Evolutionary conservation across 2,888 invertebrate genomes (phyloP).

Genomic region (Hylaea fasciaria): DNA sequence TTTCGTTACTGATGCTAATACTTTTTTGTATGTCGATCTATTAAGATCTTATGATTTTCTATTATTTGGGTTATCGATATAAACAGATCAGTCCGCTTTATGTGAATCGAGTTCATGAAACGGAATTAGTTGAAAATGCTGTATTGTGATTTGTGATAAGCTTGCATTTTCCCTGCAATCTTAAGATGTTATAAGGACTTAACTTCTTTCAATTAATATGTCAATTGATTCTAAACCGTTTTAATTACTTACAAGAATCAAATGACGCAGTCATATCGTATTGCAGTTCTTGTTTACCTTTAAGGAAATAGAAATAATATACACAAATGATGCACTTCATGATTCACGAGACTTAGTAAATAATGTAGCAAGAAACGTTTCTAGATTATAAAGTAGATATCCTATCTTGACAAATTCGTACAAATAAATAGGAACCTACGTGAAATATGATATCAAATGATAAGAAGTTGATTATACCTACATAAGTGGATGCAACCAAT

Average conservation of each 20-base stretch:
- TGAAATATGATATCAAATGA: constrained; percentile 26
- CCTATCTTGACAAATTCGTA: constrained; percentile 8
- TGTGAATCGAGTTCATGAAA: too few species aligned
- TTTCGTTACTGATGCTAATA: too few species aligned
- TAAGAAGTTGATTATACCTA: constrained; percentile 27
- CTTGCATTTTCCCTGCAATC: too few species aligned
- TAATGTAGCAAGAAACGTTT: constrained; percentile 18
- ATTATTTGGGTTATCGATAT: too few species aligned
- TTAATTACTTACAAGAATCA: constrained; percentile 2
- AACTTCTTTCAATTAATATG: not conserved
- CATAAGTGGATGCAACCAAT: constrained; percentile 18
- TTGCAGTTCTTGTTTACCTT: constrained; percentile 20
- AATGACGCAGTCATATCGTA: constrained; percentile 11
- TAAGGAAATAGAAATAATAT: constrained; percentile 16
- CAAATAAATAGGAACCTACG: constrained; percentile 18
- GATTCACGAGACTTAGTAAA: constrained; percentile 26
- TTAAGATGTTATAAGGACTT: too few species aligned
- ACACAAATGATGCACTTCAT: constrained; percentile 18
- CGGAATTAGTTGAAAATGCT: too few species aligned
- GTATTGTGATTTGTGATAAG: too few species aligned
- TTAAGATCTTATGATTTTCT: too few species aligned
- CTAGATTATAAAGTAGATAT: constrained; percentile 28
- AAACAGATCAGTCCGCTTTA: too few species aligned
- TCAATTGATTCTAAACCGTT: not conserved
- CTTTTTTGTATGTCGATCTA: too few species aligned